Percentiles rank a stretch among this genome's conserved stretches.
phyloP scores from a whole-genome alignment of 2,113 vertebrate species.

The Hemicordylus capensis region DNA sequence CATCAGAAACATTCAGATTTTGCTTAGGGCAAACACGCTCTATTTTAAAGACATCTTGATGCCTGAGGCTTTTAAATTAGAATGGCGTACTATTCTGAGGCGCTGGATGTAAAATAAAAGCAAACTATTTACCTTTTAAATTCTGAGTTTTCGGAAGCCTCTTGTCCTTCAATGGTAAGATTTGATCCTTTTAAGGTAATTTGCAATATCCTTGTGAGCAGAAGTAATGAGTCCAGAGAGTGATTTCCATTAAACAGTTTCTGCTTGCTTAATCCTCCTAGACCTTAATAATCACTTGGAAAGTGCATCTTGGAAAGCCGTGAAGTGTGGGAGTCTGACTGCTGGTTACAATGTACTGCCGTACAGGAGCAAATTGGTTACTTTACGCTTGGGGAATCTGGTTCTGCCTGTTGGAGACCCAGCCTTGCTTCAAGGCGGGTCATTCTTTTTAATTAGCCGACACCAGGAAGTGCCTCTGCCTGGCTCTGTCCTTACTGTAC shows the following conservation, averaged over 20 bases:
- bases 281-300: slow-evolving; percentile 44
- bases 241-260: slow-evolving; percentile 44
- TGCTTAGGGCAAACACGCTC: background rate
- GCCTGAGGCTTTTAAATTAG: slow-evolving; percentile 6
- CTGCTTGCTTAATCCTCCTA: slow-evolving; percentile 48
- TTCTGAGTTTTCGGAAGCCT: slow-evolving; percentile 32
- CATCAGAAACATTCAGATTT: background rate
- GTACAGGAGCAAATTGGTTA: slow-evolving; percentile 60
- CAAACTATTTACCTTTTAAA: slow-evolving; percentile 67
- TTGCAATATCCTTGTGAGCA: slow-evolving; percentile 28
- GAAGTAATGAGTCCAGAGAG: slow-evolving; percentile 14
- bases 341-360: slow-evolving; percentile 43
- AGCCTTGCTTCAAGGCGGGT: slow-evolving; percentile 76
- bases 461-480: slow-evolving; percentile 64
- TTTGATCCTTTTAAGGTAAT: slow-evolving; percentile 36
- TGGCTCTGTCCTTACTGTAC: slow-evolving; percentile 44
- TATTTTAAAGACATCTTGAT: slow-evolving; percentile 22
- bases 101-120: slow-evolving; percentile 39
- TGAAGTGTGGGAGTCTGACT: slow-evolving; percentile 51
- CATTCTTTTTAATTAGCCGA: slow-evolving; percentile 55
- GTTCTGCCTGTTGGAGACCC: slow-evolving; percentile 77
- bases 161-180: slow-evolving; percentile 28
- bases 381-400: slow-evolving; percentile 79
- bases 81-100: background rate
- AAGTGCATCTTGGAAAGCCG: slow-evolving; percentile 46